phyloP scores from a whole-genome alignment of 2,888 invertebrate genomes.

The Coleophora flavipennella region DNA sequence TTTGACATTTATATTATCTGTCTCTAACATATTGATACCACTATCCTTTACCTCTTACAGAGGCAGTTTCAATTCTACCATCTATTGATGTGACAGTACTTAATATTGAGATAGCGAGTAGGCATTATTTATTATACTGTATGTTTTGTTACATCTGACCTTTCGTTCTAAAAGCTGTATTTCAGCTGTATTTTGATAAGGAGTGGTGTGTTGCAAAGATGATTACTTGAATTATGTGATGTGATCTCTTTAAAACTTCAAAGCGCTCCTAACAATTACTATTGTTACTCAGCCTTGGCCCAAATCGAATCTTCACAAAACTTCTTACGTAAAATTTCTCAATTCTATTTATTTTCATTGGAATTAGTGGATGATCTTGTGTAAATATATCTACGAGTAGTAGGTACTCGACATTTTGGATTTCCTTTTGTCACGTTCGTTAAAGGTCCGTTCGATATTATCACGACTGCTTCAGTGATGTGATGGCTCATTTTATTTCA shows the following conservation, averaged over 20 bases:
- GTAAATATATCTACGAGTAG: slow-evolving; percentile 34
- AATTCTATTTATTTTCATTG: slow-evolving; percentile 44
- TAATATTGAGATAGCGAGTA: slow-evolving; percentile 1
- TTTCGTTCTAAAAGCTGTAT: too few relatives aligned
- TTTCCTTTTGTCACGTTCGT: slow-evolving; percentile 43
- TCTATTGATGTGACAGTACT: slow-evolving; percentile 16
- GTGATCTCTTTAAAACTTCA: slow-evolving; percentile 40
- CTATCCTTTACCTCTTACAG: slow-evolving; percentile 19
- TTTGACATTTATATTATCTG: slow-evolving; percentile 44
- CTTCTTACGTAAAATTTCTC: slow-evolving; percentile 28
- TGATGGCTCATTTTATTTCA: slow-evolving; percentile 34
- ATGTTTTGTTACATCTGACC: too few relatives aligned
- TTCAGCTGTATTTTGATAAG: slow-evolving; percentile 5
- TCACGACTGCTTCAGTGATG: slow-evolving; percentile 38
- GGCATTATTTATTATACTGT: too few relatives aligned
- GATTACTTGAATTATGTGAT: slow-evolving; percentile 20
- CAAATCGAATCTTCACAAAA: slow-evolving; percentile 27
- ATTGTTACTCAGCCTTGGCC: slow-evolving; percentile 57
- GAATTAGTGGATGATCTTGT: slow-evolving; percentile 36
- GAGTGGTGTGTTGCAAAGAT: neutral
- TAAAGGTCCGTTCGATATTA: slow-evolving; percentile 35
- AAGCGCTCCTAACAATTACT: slow-evolving; percentile 35
- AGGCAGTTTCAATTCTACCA: slow-evolving; percentile 22
- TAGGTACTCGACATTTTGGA: slow-evolving; percentile 33
- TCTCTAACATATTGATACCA: slow-evolving; percentile 24